A percentile compares a stretch with the other conserved stretches of the same genome.
phyloP scores from a whole-genome alignment of 2,113 vertebrate genomes.

The Prunella fulvescens region DNA sequence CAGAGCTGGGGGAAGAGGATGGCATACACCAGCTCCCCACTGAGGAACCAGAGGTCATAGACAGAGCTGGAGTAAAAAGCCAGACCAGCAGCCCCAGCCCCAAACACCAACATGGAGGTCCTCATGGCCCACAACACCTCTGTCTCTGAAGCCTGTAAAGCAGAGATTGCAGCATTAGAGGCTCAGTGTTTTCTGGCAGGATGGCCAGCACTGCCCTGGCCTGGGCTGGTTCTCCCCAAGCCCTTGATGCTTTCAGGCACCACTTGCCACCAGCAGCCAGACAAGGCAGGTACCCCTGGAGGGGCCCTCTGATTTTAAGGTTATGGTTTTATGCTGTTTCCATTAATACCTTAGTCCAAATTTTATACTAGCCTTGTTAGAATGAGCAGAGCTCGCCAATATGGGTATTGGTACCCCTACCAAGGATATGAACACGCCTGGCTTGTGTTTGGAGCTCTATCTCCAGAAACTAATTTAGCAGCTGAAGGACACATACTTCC shows the following conservation, averaged over 20 bases:
- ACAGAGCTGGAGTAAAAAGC: constrained; percentile 77
- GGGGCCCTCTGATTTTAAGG: neutral
- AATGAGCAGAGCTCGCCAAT: neutral
- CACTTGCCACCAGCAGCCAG: neutral
- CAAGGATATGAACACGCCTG: neutral
- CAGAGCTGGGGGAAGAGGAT: constrained; percentile 83
- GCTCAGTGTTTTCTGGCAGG: accelerated
- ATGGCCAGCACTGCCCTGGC: neutral
- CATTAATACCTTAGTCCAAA: neutral
- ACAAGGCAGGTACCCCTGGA: neutral
- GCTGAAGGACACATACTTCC: neutral
- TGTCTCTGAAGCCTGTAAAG: constrained; percentile 74
- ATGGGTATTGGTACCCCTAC: neutral
- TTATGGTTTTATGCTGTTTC: neutral
- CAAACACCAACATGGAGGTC: constrained; percentile 73
- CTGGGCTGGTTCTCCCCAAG: neutral
- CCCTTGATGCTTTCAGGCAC: neutral
- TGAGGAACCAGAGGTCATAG: constrained; percentile 83
- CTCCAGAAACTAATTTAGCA: neutral
- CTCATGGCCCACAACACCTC: constrained; percentile 82
- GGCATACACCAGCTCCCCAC: constrained; percentile 79
- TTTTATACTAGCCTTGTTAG: neutral
- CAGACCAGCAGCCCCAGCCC: constrained; percentile 67
- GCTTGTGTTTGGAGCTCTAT: neutral
- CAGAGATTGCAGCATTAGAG: neutral